Percentiles rank a stretch among this genome's conserved stretches.
Conservation (phyloP, 2,113 vertebrate genomes). For the Pandion haliaetus region DNA sequence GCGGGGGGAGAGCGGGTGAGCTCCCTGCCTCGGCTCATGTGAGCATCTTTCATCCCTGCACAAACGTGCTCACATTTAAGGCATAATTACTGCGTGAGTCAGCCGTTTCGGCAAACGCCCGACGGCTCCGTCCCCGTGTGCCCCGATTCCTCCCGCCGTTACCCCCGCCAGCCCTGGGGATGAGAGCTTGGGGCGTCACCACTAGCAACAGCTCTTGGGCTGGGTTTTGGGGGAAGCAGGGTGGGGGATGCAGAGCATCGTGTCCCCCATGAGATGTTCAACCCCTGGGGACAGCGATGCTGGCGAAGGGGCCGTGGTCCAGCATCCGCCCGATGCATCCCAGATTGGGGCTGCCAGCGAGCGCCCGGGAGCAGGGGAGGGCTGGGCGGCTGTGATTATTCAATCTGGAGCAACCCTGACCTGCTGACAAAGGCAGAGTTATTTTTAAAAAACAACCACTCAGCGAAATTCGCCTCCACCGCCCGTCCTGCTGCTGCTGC, state of each 20-base stretch:
- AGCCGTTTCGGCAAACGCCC: not conserved
- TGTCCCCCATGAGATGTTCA: accelerated
- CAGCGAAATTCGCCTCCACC: conserved; percentile 53
- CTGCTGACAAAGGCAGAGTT: conserved; percentile 73
- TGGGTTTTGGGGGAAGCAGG: not conserved
- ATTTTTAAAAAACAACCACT: conserved; percentile 72
- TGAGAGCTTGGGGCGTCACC: not conserved
- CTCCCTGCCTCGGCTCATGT: not conserved
- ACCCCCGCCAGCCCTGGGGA: not conserved
- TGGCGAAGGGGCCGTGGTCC: not conserved
- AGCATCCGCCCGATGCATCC: not conserved
- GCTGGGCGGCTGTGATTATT: conserved; percentile 37
- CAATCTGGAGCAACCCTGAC: conserved; percentile 68
- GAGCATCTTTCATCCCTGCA: conserved; percentile 35
- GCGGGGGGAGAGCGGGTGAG: not conserved
- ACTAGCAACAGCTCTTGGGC: not conserved
- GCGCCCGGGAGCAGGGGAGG: conserved; percentile 44
- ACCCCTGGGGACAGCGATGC: not conserved
- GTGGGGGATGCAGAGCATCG: not conserved
- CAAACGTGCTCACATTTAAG: not conserved
- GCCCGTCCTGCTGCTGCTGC: conserved; percentile 35
- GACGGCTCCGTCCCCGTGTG: not conserved
- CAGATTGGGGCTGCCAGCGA: not conserved
- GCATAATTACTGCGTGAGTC: not conserved
- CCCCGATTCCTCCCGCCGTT: not conserved